Evolutionary conservation across 92 coral and sea anemone genomes (phyloP), one percentile per base, ranked within the genome.

Genomic region (Porites lobata): DNA sequence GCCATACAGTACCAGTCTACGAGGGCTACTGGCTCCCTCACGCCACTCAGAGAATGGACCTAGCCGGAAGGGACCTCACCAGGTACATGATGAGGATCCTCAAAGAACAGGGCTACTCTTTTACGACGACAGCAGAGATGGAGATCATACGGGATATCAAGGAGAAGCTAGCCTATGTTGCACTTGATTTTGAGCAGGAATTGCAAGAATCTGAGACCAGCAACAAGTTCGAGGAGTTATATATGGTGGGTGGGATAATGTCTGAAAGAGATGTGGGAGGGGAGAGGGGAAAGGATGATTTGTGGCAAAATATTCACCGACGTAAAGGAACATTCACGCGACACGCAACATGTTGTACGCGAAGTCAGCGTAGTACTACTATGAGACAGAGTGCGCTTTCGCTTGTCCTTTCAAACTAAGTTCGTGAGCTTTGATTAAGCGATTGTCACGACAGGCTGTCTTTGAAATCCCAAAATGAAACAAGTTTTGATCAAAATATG

Each of bases 21-120:
- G 99, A 97, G 85, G 99, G 99, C 78, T 96, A 97, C 94, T 94
- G 96, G 96, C 85, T 97, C 21, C 98, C 99, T 21, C 99, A 97
- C 86, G 98, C 99, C 19, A 97, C 98, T 51, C 95, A 92, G 86
- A 87, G 98, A 72, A 91, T 96, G 83, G 80, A 97, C 87, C 86
- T 97, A 24, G 99, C 99, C 0, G 99, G 99, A 20, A 88, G 95
- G 81, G 98, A 96, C 87, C 93, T 97, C 29, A 94, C 98, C 64
- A 76, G 70, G 32, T 90, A 90, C 61, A 76, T 97, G 89, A 91
- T 86, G 86, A 91, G 99, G 69, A 87, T 97, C 83, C 79, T 97
- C 47, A 90, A 81, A 17, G 99, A 97, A 61, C 80, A 98, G 75
- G 99, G 99, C 9, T 94, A 92, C 88, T 96, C 98, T 14, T 93